Evolutionary conservation across 2,888 invertebrate species (phyloP).

Genomic region (Agriopis marginaria): DNA sequence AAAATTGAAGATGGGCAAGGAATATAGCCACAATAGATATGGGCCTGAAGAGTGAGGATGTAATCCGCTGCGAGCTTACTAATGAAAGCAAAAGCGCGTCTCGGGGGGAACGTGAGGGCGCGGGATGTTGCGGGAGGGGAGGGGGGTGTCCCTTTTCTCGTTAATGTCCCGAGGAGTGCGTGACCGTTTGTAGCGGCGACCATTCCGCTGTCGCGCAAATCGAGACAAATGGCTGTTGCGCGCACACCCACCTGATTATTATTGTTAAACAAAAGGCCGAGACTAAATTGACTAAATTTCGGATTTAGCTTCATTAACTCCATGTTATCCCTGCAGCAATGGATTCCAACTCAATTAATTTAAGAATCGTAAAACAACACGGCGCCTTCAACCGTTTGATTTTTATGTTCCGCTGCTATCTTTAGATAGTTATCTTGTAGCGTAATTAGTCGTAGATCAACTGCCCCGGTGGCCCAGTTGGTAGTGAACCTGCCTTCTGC

Average conservation of each 20-base stretch:
- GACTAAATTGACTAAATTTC: constrained; percentile 12
- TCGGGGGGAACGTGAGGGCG: not conserved
- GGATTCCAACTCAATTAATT: not conserved
- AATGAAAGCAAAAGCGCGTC: constrained; percentile 7
- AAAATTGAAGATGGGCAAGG: not conserved
- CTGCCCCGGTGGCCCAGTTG: no score
- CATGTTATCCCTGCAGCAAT: not conserved
- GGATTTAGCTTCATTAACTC: constrained; percentile 5
- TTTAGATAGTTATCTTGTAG: not conserved
- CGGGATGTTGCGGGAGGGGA: not conserved
- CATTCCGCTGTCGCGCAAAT: constrained; percentile 23
- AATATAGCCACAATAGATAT: not conserved
- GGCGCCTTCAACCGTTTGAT: not conserved
- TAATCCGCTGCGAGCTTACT: constrained; percentile 1
- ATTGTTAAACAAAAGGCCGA: constrained; percentile 13
- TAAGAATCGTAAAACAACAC: constrained; percentile 2
- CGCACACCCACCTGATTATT: constrained; percentile 17
- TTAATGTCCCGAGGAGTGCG: constrained; percentile 33
- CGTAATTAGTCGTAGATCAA: not conserved
- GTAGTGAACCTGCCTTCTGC: no score
- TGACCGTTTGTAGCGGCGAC: constrained; percentile 16
- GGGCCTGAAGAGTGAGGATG: not conserved
- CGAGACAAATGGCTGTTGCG: constrained; percentile 13
- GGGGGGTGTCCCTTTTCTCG: constrained; percentile 5
- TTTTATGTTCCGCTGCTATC: not conserved